Percentiles rank a stretch among this genome's conserved stretches.
Conservation (phyloP, 2,113 vertebrate genomes). For the Rattus rattus region DNA sequence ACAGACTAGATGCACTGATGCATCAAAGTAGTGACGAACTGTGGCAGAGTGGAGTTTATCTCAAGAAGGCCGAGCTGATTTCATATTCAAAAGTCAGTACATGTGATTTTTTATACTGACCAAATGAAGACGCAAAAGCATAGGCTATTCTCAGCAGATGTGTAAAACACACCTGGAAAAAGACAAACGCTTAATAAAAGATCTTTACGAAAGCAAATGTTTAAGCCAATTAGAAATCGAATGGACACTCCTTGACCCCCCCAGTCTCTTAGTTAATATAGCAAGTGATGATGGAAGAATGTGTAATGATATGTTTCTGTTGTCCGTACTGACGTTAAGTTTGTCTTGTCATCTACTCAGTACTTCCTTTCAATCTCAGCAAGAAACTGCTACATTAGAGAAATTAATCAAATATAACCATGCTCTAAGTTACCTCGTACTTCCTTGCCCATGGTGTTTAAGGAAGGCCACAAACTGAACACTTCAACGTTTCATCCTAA, state of each 20-base stretch:
- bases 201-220: not conserved
- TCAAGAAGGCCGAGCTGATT: constrained; percentile 12
- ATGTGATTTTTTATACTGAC: not conserved
- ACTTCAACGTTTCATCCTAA: constrained; percentile 53
- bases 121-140: not conserved
- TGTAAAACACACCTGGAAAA: constrained; percentile 12
- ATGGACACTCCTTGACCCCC: not conserved
- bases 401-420: not conserved
- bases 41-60: not conserved
- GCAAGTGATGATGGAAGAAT: not conserved
- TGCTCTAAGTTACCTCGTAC: not conserved
- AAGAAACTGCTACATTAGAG: not conserved
- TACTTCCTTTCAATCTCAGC: not conserved
- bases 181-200: not conserved
- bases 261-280: not conserved
- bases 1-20: not conserved
- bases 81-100: not conserved
- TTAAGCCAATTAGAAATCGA: not conserved
- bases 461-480: constrained; percentile 21
- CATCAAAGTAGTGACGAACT: not conserved
- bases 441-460: constrained; percentile 26
- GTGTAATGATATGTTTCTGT: no score
- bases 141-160: not conserved
- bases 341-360: no score
- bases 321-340: no score